Percentiles rank a stretch among this genome's conserved stretches.
These are phyloP conservation scores for Crotalus horridus DNA, from an alignment of 2,113 vertebrate genomes.

Conservation along the genomic window DNA sequence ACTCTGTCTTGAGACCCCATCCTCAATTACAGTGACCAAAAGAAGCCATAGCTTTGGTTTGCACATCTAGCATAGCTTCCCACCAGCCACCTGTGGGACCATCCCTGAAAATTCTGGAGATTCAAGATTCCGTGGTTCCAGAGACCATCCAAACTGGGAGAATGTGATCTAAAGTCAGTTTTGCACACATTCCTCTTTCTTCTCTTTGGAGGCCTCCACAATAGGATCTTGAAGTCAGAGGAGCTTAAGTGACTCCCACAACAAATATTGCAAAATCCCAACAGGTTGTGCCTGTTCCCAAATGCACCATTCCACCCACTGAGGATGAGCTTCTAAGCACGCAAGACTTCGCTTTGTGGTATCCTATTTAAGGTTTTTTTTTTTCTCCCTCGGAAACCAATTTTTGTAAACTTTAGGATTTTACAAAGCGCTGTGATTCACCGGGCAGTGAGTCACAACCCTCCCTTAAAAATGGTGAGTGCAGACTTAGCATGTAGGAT, in stretches of 20 bases:
- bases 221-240: too few species aligned
- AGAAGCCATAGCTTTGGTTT: not conserved
- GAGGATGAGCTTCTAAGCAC: too few species aligned
- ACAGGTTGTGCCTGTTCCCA: too few species aligned
- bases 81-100: not conserved
- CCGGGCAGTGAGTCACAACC: not conserved
- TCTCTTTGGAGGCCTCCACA: too few species aligned
- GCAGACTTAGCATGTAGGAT: not conserved
- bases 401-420: not conserved
- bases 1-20: too few species aligned
- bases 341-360: too few species aligned
- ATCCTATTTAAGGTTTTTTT: too few species aligned
- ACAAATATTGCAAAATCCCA: too few species aligned
- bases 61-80: not conserved
- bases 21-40: not conserved
- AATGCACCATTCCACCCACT: too few species aligned
- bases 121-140: not conserved
- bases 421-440: not conserved
- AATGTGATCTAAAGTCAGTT: not conserved
- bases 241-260: too few species aligned
- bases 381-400: not conserved
- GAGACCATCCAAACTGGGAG: not conserved
- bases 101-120: not conserved
- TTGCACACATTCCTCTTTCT: not conserved
- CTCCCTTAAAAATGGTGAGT: not conserved